A percentile compares a stretch with the other conserved stretches of the same genome.
Conservation (phyloP, 1,140 invertebrate genomes). For the Drosophila malerkotliana region DNA sequence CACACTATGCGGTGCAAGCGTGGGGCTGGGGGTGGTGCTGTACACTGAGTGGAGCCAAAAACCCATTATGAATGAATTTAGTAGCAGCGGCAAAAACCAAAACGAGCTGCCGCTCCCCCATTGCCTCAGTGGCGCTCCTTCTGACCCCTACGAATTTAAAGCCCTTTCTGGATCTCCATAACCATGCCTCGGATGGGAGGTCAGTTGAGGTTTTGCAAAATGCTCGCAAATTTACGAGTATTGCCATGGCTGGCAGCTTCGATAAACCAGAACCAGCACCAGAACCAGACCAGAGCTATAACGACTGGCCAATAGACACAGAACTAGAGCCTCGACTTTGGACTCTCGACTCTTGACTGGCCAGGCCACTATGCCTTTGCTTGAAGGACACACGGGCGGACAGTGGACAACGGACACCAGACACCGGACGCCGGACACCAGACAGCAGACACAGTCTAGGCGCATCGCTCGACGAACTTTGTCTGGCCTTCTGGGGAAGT, state of each 20-base stretch:
- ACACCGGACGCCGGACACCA: conserved; percentile 5
- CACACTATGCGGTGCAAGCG: conserved; percentile 35
- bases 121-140: not conserved
- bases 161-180: conserved; percentile 30
- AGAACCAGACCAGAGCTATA: conserved; percentile 53
- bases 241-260: conserved; percentile 74
- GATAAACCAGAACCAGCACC: conserved; percentile 72
- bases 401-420: conserved; percentile 16
- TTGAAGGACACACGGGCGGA: conserved; percentile 63
- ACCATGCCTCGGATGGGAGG: not conserved
- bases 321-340: conserved; percentile 49
- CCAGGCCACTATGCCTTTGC: conserved; percentile 36
- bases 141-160: conserved; percentile 42
- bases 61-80: conserved; percentile 82
- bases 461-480: conserved; percentile 14
- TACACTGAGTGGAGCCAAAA: conserved; percentile 45
- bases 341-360: conserved; percentile 35
- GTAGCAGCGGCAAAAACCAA: conserved; percentile 67
- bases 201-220: conserved; percentile 42
- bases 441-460: conserved; percentile 20
- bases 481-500: conserved; percentile 48
- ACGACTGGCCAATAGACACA: conserved; percentile 70
- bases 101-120: conserved; percentile 51
- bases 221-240: conserved; percentile 73
- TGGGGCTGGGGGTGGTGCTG: not conserved